Evolutionary conservation across 2,797 vertebrate species (phyloP).

Genomic region (Dryobates pubescens): DNA sequence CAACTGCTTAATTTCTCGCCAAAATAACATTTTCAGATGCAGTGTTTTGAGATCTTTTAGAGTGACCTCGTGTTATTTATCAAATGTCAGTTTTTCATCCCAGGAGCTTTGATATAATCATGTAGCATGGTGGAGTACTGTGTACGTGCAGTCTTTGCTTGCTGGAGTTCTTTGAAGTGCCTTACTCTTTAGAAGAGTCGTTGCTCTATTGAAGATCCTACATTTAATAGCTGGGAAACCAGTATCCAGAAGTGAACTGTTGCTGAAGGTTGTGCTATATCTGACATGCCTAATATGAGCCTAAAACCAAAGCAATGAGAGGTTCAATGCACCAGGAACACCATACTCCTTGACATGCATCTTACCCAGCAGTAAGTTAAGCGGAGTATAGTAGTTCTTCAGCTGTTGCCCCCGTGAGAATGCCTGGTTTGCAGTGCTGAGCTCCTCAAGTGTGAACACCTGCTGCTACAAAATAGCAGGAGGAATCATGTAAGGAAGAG

Average conservation of each 20-base stretch:
- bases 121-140: background rate
- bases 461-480: background rate
- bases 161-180: conserved; percentile 54
- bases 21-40: conserved; percentile 15
- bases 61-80: conserved; percentile 53
- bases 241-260: background rate
- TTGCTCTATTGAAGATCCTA: background rate
- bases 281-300: background rate
- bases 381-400: background rate
- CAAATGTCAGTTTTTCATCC: conserved; percentile 46
- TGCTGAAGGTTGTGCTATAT: background rate
- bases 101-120: conserved; percentile 40
- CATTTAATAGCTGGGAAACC: background rate
- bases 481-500: background rate
- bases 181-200: background rate
- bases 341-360: background rate
- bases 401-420: background rate
- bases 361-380: background rate
- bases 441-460: rapidly evolving
- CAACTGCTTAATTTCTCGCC: conserved; percentile 59
- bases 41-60: conserved; percentile 1
- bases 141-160: conserved; percentile 1
- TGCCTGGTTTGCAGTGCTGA: background rate
- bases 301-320: background rate
- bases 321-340: background rate